Evolutionary conservation across 1,140 invertebrate species (phyloP).

Genomic region (Anoplolepis gracilipes): DNA sequence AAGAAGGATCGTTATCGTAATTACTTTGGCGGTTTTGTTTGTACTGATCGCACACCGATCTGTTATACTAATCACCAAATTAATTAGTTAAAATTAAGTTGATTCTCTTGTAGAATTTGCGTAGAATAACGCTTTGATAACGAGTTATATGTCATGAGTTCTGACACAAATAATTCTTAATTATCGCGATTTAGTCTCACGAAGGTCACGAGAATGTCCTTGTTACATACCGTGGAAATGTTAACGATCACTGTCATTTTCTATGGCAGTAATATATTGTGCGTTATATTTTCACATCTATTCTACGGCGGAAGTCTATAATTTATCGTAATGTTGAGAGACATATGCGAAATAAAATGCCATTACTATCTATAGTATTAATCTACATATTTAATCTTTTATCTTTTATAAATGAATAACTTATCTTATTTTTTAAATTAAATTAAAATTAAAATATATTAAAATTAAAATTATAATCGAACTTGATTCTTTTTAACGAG

Average conservation of each 20-base stretch:
- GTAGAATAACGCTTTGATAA: slow-evolving; percentile 19
- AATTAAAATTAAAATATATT: slow-evolving; percentile 13
- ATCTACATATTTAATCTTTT: neutral
- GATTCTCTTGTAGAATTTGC: neutral
- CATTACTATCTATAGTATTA: neutral
- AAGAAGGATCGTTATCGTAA: slow-evolving; percentile 40
- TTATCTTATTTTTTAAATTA: neutral
- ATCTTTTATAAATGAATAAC: slow-evolving; percentile 15
- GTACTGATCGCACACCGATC: neutral
- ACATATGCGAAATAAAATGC: neutral
- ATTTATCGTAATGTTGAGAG: slow-evolving; percentile 11
- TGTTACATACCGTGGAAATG: slow-evolving; percentile 22
- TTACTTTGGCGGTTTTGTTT: slow-evolving; percentile 23
- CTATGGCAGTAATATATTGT: slow-evolving; percentile 22
- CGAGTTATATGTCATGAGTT: neutral
- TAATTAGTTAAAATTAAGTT: slow-evolving; percentile 37
- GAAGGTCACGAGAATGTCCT: slow-evolving; percentile 41
- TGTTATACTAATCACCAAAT: slow-evolving; percentile 26
- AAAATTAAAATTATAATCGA: neutral
- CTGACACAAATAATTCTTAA: slow-evolving; percentile 25
- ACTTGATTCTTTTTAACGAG: no score
- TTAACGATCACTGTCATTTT: slow-evolving; percentile 45
- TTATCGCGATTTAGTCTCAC: slow-evolving; percentile 19
- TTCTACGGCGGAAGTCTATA: slow-evolving; percentile 31
- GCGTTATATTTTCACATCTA: slow-evolving; percentile 33